Conservation (phyloP, 2,113 vertebrate genomes). For the Synodontis membranacea region DNA sequence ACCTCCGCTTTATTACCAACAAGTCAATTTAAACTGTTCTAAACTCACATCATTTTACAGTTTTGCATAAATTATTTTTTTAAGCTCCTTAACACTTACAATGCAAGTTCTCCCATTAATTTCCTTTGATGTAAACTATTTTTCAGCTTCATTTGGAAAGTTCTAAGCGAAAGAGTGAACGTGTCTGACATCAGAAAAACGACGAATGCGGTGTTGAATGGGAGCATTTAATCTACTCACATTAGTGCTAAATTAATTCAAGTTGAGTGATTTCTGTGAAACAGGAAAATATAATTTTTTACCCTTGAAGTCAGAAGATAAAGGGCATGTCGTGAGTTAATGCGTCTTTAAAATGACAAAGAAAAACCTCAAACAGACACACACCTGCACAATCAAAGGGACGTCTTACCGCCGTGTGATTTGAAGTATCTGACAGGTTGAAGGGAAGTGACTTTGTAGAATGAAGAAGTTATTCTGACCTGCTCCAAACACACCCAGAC, state of each 20-base stretch:
- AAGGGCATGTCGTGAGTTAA: not conserved
- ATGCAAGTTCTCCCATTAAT: not conserved
- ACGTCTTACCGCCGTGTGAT: not conserved
- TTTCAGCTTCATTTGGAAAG: not conserved
- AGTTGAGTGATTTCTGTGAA: slow-evolving; percentile 8
- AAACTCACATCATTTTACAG: not conserved
- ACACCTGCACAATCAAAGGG: not conserved
- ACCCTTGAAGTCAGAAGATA: not conserved
- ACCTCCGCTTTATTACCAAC: not conserved
- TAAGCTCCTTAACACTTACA: not conserved
- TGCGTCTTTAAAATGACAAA: not conserved
- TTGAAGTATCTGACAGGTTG: not conserved
- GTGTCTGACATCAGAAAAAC: slow-evolving; percentile 47
- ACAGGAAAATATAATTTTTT: not conserved
- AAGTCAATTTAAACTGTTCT: not conserved
- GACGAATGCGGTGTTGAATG: slow-evolving; percentile 37
- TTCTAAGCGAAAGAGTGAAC: slow-evolving; percentile 55
- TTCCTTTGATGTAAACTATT: not conserved
- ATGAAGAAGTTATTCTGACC: not conserved
- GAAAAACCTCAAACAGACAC: not conserved
- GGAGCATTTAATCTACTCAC: slow-evolving; percentile 20
- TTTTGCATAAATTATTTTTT: not conserved
- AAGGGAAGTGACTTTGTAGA: not conserved
- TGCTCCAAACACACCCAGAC: not conserved
- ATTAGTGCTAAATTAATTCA: not conserved